These are phyloP conservation scores for Arothron firmamentum DNA, from an alignment of 2,113 vertebrate genomes.

Conservation along the genomic window DNA sequence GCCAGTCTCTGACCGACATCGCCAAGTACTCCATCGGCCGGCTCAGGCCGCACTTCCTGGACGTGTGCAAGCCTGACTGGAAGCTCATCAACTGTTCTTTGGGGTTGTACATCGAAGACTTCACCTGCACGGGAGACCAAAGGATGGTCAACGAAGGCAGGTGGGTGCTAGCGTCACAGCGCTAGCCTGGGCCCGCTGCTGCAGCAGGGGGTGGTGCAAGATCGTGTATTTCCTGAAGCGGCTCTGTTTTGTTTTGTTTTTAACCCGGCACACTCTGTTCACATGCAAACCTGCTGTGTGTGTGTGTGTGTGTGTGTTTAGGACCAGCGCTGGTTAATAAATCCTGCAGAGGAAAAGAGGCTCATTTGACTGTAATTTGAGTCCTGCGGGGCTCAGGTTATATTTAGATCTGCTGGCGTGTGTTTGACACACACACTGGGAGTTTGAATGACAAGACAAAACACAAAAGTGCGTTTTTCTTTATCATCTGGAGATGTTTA, in stretches of 20 bases:
- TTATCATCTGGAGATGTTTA: too few species aligned
- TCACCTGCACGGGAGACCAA: conserved; percentile 79
- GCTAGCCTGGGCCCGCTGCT: conserved; percentile 8
- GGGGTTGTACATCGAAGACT: conserved; percentile 83
- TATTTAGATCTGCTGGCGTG: too few species aligned
- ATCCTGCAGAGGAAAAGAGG: conserved; percentile 8
- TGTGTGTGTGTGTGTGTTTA: conserved; percentile 1
- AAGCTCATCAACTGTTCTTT: conserved; percentile 79
- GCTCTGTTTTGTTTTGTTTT: background rate
- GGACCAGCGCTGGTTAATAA: conserved; percentile 1
- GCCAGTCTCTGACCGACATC: conserved; percentile 96
- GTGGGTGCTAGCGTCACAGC: conserved; percentile 59
- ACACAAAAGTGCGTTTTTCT: too few species aligned
- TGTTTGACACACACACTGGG: too few species aligned
- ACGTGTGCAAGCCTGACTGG: conserved; percentile 87
- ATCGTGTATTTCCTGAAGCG: conserved; percentile 22
- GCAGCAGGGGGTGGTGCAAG: too few species aligned
- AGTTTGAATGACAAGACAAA: too few species aligned
- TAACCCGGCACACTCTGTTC: background rate
- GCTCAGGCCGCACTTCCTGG: conserved; percentile 91
- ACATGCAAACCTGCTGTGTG: background rate
- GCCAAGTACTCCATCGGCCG: conserved; percentile 96
- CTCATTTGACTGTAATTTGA: conserved; percentile 55
- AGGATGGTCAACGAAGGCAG: conserved; percentile 81
- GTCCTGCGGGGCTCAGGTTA: conserved; percentile 5